Conservation (phyloP, 1,140 invertebrate genomes). For the Pygmarrhopalites habei region DNA sequence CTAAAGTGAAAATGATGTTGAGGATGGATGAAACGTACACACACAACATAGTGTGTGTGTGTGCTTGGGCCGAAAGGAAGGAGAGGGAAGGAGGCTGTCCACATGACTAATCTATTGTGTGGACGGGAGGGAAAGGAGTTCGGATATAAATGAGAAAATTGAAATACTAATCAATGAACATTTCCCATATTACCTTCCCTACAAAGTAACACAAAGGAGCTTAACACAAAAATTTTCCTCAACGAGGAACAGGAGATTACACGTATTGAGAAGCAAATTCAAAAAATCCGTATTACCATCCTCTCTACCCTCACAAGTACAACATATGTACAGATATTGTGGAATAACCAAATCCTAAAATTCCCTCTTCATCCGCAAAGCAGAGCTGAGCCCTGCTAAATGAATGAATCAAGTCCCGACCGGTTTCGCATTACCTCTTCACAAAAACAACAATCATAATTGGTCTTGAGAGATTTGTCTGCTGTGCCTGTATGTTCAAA, state of each 20-base stretch:
- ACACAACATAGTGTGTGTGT: not conserved
- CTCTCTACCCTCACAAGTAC: not conserved
- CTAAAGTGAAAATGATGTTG: not conserved
- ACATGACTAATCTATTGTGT: constrained; percentile 10
- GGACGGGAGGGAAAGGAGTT: not conserved
- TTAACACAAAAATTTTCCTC: not conserved
- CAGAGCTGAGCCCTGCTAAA: not conserved
- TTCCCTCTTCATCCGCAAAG: not conserved
- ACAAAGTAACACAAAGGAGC: not conserved
- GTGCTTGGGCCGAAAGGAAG: not conserved
- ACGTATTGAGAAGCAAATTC: not conserved
- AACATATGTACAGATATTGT: not conserved
- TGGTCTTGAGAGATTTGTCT: not conserved
- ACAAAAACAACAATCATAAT: not conserved
- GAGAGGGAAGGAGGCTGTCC: not conserved
- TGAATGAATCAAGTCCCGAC: not conserved
- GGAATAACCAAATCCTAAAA: not conserved
- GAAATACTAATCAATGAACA: not conserved
- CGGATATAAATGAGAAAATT: not conserved
- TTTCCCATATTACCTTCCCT: not conserved
- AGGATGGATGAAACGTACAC: not conserved
- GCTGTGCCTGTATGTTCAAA: too few species aligned
- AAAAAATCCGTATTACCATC: not conserved
- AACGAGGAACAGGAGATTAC: not conserved
- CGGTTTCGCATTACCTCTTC: not conserved